Percentiles rank a stretch among this genome's conserved stretches.
Conservation (phyloP, 2,888 invertebrate species). For the Diaphora mendica region DNA sequence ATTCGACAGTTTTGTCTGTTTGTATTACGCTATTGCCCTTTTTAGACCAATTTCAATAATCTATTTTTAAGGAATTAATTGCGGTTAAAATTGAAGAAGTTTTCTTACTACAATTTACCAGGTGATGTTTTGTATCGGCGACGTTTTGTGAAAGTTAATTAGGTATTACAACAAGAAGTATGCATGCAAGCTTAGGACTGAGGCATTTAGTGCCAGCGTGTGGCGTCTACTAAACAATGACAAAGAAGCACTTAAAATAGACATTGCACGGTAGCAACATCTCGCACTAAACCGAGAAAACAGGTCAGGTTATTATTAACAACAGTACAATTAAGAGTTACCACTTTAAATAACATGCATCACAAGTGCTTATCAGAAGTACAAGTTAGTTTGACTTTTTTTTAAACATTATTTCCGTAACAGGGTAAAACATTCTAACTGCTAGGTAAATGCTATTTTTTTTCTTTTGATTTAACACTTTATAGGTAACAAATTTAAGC, state of each 20-base stretch:
- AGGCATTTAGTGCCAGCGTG: not conserved
- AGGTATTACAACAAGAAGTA: not conserved
- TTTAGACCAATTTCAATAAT: too few relatives aligned
- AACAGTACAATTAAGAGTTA: conserved; percentile 47
- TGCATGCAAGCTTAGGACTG: not conserved
- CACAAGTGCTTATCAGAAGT: conserved; percentile 31
- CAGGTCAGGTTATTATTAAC: conserved; percentile 54
- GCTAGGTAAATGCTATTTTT: not conserved
- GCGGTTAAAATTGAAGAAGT: not conserved
- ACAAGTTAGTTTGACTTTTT: conserved; percentile 16
- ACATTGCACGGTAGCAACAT: conserved; percentile 50
- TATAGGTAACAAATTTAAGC: not conserved
- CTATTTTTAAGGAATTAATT: too few relatives aligned
- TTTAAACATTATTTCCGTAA: not conserved
- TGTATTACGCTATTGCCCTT: not conserved
- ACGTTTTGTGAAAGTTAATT: not conserved
- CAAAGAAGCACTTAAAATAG: conserved; percentile 63
- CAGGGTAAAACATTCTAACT: not conserved
- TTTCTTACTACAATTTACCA: too few relatives aligned
- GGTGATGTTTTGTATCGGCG: not conserved
- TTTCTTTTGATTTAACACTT: not conserved
- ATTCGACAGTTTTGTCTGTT: not conserved
- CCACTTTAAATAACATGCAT: conserved; percentile 22
- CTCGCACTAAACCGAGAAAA: conserved; percentile 44
- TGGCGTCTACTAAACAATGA: conserved; percentile 55